A percentile compares a stretch with the other conserved stretches of the same genome.
Conservation (phyloP, 1,140 invertebrate genomes). For the Zaprionus davidi region DNA sequence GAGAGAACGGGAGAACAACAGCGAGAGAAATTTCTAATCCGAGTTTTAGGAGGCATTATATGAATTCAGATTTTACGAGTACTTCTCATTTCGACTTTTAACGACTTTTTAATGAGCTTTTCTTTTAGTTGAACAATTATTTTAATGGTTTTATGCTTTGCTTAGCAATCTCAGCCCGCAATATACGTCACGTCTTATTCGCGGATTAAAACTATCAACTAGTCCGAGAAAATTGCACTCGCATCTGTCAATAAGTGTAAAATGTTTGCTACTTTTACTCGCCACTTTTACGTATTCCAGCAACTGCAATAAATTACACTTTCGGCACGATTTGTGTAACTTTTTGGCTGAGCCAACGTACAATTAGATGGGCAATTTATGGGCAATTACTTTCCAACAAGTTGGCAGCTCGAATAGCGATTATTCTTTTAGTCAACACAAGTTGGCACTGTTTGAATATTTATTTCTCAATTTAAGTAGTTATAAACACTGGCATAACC, state of each 20-base stretch:
- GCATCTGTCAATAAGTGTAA: background rate
- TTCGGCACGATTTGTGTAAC: background rate
- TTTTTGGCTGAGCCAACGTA: background rate
- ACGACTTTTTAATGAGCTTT: slow-evolving; percentile 37
- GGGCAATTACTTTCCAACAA: slow-evolving; percentile 12
- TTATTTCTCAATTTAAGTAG: slow-evolving; percentile 27
- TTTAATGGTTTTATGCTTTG: slow-evolving; percentile 15
- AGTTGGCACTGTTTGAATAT: slow-evolving; percentile 4
- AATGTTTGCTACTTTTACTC: background rate
- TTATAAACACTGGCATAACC: slow-evolving; percentile 25
- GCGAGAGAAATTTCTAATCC: background rate
- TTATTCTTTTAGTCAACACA: slow-evolving; percentile 31
- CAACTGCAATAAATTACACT: slow-evolving; percentile 12
- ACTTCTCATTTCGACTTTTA: slow-evolving; percentile 11
- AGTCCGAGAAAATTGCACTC: background rate
- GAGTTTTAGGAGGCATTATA: background rate
- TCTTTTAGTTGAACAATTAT: slow-evolving; percentile 20
- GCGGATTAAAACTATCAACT: background rate
- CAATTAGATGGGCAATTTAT: slow-evolving; percentile 34
- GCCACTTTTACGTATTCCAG: background rate
- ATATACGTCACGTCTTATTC: background rate
- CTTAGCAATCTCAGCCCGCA: background rate
- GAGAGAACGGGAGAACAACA: background rate
- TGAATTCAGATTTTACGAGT: slow-evolving; percentile 24
- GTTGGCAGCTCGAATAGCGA: slow-evolving; percentile 29